Percentiles rank a stretch among this genome's conserved stretches.
Conservation (phyloP, 2,888 invertebrate species). For the Drosophila austrosaltans region DNA sequence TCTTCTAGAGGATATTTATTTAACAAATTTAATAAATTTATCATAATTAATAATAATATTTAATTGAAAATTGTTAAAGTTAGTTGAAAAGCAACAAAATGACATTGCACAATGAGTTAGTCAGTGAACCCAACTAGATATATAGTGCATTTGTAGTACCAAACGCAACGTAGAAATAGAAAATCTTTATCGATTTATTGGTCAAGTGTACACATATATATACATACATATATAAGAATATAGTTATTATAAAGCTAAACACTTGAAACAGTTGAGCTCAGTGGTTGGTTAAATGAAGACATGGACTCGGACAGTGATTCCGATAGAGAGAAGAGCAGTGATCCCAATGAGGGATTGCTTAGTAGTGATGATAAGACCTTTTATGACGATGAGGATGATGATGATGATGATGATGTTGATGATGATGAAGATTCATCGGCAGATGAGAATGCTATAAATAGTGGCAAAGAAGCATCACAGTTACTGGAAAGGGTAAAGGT, state of each 20-base stretch:
- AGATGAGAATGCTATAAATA: constrained; percentile 22
- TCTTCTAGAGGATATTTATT: neutral
- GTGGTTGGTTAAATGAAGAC: constrained; percentile 46
- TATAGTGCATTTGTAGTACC: constrained; percentile 20
- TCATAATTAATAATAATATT: neutral
- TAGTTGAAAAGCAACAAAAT: neutral
- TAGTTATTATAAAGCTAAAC: constrained; percentile 43
- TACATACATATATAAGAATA: constrained; percentile 15
- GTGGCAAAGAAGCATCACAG: constrained; percentile 23
- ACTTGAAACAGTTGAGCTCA: constrained; percentile 33
- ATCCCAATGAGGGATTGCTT: constrained; percentile 67
- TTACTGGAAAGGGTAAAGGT: constrained; percentile 10
- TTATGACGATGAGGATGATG: constrained; percentile 53
- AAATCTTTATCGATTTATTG: constrained; percentile 74
- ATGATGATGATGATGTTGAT: constrained; percentile 29
- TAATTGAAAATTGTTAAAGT: neutral
- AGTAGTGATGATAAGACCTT: constrained; percentile 69
- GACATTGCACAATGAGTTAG: neutral
- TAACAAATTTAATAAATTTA: neutral
- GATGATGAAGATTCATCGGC: constrained; percentile 39
- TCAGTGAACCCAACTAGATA: neutral
- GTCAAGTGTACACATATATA: constrained; percentile 18
- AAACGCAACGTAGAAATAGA: constrained; percentile 2
- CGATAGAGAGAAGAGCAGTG: constrained; percentile 66
- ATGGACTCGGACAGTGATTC: constrained; percentile 60